Evolutionary conservation across 2,113 vertebrate genomes (phyloP), one percentile per base, ranked within the genome.

Genomic region (Entelurus aequoreus): DNA sequence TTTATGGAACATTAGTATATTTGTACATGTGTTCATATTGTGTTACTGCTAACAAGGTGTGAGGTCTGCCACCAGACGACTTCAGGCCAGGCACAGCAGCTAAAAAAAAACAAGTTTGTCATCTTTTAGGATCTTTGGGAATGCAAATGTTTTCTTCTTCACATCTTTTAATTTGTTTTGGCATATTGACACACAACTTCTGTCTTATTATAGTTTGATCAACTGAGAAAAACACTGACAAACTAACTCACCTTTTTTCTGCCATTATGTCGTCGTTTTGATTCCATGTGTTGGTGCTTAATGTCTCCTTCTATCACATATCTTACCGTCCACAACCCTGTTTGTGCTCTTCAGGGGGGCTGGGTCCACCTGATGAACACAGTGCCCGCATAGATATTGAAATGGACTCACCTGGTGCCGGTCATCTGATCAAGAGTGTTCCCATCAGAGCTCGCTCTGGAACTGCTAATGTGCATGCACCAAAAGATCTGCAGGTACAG

Each of bases 321-420:
- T 28, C 16, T 53, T 53, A 11, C 10, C n/a, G 5, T 16, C 1
- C n/a, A 36, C 47, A 2, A 35, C 5, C 28, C 28, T 38, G 12
- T 2, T 62, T 63, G 15, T 73, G 6, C 54, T 51, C 65, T 37
- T 80, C 79, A 97, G 94, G 88, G 65, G 82, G 83, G 49, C 85
- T 96, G 6, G 91, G 90, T 36, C 84, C 88, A 38, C 86, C 94
- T 0, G 94, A 98, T 68, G 93, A 95, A 35, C 95, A 93, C 82
- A 65, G 78, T 52, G 97, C 93, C 59, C 92, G 91, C 66, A 86
- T 99, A 62, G 94, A 98, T 65, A 74, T 99, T 42, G 95, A 99
- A 85, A 83, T 98, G 69, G 96, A 98, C 79, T 93, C 91, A 70
- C 94, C 95, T 21, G 94, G 94, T 57, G 92, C 92, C 5, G 90